Base-by-base conservation (phyloP, 1,140 invertebrate species). In the Atta texana region DNA sequence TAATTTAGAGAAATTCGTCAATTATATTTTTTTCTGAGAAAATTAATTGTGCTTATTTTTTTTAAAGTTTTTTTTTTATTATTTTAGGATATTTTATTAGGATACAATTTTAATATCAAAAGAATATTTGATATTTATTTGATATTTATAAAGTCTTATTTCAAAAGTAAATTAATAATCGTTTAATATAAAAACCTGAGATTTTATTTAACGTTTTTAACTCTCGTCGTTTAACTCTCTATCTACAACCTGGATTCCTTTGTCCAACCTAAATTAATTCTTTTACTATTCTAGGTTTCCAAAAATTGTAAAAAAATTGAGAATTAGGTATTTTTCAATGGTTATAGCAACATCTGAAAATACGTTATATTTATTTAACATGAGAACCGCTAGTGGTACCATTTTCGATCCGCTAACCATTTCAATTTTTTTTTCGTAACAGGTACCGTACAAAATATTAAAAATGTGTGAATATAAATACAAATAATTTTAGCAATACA, bases 1-100 rank as follows among this genome's bases (percentile, higher is more conserved):
- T 89, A 86, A 89, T 90, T 86, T 61, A 72, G 1, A 66, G 87
- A 44, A 44, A 76, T 82, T 87, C 63, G 39, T 89, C 86, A 63
- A 7, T 59, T 18, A 39, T 4, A 16, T 44, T 39, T 39, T 77
- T 18, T 39, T 16, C 5, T 63, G 14, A 53, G n/a, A 63, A 76
- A 77, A 39, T 81, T 2, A 34, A 8, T 39, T 7, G 34, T 63
- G 16, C 7, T 16, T 39, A 66, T 8, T 39, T 7, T 39, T 39
- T 66, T 1, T 39, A 10, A 0, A 21, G 1, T 68, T 18, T 39
- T 51, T 31, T 24, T 80, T 16, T 68, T 34, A 34, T 66, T 55
- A 55, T 57, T 51, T 3, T 28, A n/a, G 24, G 24, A 24, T 24
- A 24, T 24, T 24, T 24, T 31, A n/a, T 44, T 28, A 28, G 3